Conservation (phyloP, 2,113 vertebrate species). For the Bufo bufo region DNA sequence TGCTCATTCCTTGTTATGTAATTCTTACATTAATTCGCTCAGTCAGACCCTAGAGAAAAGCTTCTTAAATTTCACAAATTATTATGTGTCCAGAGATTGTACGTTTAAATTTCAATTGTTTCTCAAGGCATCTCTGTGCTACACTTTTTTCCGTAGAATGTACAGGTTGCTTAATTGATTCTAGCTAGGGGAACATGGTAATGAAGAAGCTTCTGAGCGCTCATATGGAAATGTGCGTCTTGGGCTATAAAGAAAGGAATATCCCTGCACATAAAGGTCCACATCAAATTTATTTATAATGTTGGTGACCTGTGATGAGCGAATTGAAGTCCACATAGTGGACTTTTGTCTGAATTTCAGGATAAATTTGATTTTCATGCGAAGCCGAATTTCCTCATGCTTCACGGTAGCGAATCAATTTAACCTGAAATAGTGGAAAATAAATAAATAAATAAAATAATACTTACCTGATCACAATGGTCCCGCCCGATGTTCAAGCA, state of each 20-base stretch:
- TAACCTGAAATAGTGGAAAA: too few relatives aligned
- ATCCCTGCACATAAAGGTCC: neutral
- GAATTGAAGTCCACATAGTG: too few relatives aligned
- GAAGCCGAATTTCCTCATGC: too few relatives aligned
- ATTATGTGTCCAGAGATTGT: constrained; percentile 46
- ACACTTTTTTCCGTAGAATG: neutral
- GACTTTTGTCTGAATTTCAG: too few relatives aligned
- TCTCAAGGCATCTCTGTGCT: neutral
- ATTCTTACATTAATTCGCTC: constrained; percentile 47
- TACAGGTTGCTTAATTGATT: constrained; percentile 4
- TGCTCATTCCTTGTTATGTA: constrained; percentile 43
- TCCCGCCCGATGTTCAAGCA: too few relatives aligned
- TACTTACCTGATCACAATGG: too few relatives aligned
- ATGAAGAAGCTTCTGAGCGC: neutral
- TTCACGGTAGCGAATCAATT: too few relatives aligned
- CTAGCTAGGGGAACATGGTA: neutral
- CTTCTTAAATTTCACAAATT: constrained; percentile 36
- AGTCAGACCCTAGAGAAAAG: constrained; percentile 33
- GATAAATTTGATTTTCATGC: too few relatives aligned
- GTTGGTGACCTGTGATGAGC: neutral
- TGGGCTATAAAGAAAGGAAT: neutral
- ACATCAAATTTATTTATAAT: neutral
- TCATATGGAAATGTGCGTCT: neutral
- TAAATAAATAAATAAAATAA: too few relatives aligned
- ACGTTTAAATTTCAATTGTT: constrained; percentile 46